A percentile compares a stretch with the other conserved stretches of the same genome.
Evolutionary conservation across 1,140 invertebrate genomes (phyloP).

Genomic region (Heliconius eleuchia): DNA sequence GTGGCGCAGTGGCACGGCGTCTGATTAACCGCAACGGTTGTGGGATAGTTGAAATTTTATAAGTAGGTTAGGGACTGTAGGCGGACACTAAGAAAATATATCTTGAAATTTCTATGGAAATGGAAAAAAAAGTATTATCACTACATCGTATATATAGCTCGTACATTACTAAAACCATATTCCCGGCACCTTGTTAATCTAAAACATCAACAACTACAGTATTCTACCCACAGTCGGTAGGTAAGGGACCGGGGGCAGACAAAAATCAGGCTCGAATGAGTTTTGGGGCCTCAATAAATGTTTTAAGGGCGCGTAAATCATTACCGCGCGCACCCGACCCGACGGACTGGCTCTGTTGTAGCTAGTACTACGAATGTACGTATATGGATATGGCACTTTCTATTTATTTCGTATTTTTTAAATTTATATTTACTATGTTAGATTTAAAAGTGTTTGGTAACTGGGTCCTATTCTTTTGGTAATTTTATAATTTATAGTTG

Average conservation of each 20-base stretch:
- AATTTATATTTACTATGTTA: too few species aligned
- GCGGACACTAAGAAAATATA: too few species aligned
- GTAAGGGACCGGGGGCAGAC: constrained; percentile 35
- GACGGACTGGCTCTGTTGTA: constrained; percentile 21
- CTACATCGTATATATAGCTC: neutral
- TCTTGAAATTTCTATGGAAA: too few species aligned
- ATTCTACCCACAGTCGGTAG: constrained; percentile 20
- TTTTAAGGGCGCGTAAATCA: constrained; percentile 68
- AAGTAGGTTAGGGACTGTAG: too few species aligned
- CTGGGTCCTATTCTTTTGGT: too few species aligned
- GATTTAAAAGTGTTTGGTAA: too few species aligned
- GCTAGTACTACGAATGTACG: neutral
- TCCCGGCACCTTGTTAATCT: neutral
- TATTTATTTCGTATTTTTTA: too few species aligned
- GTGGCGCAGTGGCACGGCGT: too few species aligned
- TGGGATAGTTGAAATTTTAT: too few species aligned
- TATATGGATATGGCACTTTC: neutral
- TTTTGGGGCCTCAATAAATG: constrained; percentile 58
- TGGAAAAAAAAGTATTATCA: too few species aligned
- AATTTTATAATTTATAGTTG: too few species aligned
- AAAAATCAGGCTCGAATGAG: constrained; percentile 55
- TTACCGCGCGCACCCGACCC: constrained; percentile 49
- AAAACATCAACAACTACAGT: constrained; percentile 1
- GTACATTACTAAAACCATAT: neutral
- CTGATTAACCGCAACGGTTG: too few species aligned